These are phyloP conservation scores for Calidris pugnax DNA, from an alignment of 2,113 vertebrate genomes.

Conservation along the genomic window DNA sequence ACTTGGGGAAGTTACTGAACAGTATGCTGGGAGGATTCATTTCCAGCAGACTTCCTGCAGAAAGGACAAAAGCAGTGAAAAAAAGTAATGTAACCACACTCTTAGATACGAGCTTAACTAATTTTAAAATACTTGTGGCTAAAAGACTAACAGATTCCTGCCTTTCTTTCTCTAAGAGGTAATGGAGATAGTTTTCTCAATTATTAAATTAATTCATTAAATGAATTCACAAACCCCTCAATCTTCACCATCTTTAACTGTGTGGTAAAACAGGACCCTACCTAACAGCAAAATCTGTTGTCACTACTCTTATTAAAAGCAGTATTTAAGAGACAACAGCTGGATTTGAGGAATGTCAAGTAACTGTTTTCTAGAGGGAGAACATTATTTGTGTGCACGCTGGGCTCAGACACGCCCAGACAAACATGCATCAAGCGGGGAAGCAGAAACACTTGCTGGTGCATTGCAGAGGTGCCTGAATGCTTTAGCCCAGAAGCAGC, in stretches of 20 bases:
- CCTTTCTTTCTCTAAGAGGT: neutral
- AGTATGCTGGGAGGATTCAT: neutral
- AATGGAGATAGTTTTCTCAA: neutral
- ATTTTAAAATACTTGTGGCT: neutral
- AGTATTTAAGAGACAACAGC: neutral
- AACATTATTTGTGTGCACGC: neutral
- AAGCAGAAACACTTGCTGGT: neutral
- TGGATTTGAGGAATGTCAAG: neutral
- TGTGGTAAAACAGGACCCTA: neutral
- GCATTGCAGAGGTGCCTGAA: neutral
- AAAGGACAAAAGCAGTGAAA: neutral
- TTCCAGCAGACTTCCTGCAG: neutral
- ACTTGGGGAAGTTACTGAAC: neutral
- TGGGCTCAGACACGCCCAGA: neutral
- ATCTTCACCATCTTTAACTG: neutral
- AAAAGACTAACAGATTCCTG: neutral
- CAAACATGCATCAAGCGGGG: neutral
- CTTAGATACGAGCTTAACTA: neutral
- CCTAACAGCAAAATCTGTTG: neutral
- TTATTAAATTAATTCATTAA: neutral
- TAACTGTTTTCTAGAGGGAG: neutral
- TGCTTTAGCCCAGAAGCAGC: neutral
- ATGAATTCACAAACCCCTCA: neutral
- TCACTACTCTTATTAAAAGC: neutral
- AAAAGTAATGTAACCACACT: neutral